Conservation (phyloP, 2,113 vertebrate species). For the Pelodiscus sinensis region DNA sequence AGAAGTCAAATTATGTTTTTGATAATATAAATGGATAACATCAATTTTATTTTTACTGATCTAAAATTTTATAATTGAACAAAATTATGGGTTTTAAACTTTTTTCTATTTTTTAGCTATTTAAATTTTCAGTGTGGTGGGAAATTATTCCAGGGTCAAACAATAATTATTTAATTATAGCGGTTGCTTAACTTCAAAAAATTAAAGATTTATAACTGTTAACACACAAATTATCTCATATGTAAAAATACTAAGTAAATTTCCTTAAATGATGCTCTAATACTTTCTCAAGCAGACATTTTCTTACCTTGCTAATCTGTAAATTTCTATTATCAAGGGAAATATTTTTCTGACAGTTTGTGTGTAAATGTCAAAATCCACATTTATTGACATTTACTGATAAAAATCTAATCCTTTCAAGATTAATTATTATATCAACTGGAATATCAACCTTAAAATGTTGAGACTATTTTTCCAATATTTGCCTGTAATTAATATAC, state of each 20-base stretch:
- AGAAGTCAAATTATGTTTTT: background rate
- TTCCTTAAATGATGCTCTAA: background rate
- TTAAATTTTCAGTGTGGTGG: background rate
- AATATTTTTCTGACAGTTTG: background rate
- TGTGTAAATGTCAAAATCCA: background rate
- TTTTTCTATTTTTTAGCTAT: background rate
- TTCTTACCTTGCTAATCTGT: background rate
- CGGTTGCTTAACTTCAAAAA: conserved; percentile 46
- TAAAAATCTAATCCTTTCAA: background rate
- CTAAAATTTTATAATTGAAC: background rate
- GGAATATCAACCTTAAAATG: background rate
- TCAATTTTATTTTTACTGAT: background rate
- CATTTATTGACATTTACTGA: background rate
- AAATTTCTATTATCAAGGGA: background rate
- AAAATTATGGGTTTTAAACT: background rate
- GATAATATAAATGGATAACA: background rate
- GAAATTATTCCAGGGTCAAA: background rate
- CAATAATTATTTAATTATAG: background rate
- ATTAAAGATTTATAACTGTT: background rate
- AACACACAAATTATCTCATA: background rate
- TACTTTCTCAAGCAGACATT: background rate
- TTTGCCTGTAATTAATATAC: conserved; percentile 56
- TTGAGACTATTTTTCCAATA: conserved; percentile 58
- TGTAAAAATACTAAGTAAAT: background rate
- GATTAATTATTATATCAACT: background rate